Evolutionary conservation across 2,888 invertebrate genomes (phyloP), one percentile per base, ranked within the genome.

Genomic region (Zele albiditarsus): DNA sequence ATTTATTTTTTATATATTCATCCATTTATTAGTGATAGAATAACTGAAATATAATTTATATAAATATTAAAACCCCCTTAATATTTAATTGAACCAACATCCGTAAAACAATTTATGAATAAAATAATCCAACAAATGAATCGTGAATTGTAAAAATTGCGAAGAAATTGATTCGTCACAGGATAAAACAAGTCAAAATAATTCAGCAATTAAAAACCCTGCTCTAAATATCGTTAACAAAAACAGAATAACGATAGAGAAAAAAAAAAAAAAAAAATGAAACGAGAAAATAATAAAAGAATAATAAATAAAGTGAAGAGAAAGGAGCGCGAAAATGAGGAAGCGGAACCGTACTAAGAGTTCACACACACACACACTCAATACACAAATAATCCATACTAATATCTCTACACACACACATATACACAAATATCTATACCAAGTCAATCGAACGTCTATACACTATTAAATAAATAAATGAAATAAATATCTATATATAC

Each of bases 311-410:
- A 10, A 10, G 4, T 0, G 23, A 53, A 20, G 71, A 71, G 38
- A 53, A 53, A 53, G 53, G 53, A n/a, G 53, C 53, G 42, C 57
- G 57, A 33, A 69, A 69, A 69, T 23, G 57, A 69, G 58, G 58
- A 69, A 69, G 58, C 58, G 57, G 77, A 78, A 79, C 58, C 70
- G 74, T 73, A 75, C 76, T 23, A 53, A 53, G 76, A 76, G 75
- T 76, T 60, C 4, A 53, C 62, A 62, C 53, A 60, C 53, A 60
- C 76, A 53, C 72, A 67, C 67, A 66, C 38, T 68, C 69, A 71
- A 69, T 70, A 53, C 71, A 75, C 38, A 38, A 38, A 38, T 38
- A 38, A 38, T 38, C 38, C 38, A 38, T 38, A 38, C 12, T 12
- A 0, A 38, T 12, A 38, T 38, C 38, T 38, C 8, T n/a, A 53